Percentiles rank a stretch among this genome's conserved stretches.
These are phyloP conservation scores for Myotis findleyi DNA, from an alignment of 2,797 vertebrate genomes.

Conservation along the genomic window DNA sequence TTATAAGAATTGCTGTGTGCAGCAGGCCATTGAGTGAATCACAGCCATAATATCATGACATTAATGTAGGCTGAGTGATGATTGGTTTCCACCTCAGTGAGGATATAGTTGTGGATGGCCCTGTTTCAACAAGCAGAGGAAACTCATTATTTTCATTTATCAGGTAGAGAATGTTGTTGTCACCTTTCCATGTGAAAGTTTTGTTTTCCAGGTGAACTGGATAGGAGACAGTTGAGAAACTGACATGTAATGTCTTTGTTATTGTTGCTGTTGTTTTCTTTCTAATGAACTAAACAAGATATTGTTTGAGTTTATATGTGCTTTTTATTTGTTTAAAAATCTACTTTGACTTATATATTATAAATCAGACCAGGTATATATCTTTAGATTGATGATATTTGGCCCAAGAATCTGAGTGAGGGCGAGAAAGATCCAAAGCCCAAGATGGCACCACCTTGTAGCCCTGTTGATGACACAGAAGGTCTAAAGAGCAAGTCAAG, in stretches of 20 bases:
- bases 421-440: not conserved
- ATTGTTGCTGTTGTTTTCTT: not conserved
- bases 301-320: not conserved
- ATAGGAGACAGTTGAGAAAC: not conserved
- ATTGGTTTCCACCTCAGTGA: not conserved
- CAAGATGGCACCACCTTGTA: fast-evolving
- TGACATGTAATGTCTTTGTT: not conserved
- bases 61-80: not conserved
- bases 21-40: not conserved
- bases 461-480: not conserved
- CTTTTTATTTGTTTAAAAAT: not conserved
- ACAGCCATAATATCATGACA: not conserved
- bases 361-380: not conserved
- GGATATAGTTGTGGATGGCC: not conserved
- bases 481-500: not conserved
- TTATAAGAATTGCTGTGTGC: slow-evolving; percentile 7
- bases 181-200: not conserved
- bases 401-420: not conserved
- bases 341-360: not conserved
- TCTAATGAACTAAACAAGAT: not conserved
- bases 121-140: not conserved
- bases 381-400: not conserved
- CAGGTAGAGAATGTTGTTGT: not conserved
- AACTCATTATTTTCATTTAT: slow-evolving; percentile 42
- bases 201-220: not conserved